phyloP scores from a whole-genome alignment of 2,797 vertebrate species.

The Rhinophrynus dorsalis region DNA sequence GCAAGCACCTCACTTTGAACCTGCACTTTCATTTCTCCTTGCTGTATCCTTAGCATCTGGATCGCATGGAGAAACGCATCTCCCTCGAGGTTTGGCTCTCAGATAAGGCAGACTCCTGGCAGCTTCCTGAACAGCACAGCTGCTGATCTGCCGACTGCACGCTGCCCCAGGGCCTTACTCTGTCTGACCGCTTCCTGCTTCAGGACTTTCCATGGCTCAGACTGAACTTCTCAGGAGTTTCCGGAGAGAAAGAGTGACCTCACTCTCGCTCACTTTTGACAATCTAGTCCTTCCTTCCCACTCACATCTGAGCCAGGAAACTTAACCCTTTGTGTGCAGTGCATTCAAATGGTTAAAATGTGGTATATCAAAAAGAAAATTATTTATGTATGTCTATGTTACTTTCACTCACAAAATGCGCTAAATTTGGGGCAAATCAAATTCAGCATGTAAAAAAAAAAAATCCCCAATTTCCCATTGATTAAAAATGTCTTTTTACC shows the following conservation, averaged over 20 bases:
- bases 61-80: background rate
- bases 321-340: background rate
- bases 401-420: too few relatives aligned
- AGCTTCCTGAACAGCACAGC: constrained; percentile 60
- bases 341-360: too few relatives aligned
- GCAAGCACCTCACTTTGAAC: background rate
- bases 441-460: too few relatives aligned
- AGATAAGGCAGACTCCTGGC: constrained; percentile 35
- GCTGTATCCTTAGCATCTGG: constrained; percentile 37
- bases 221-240: constrained; percentile 49
- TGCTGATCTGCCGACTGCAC: constrained; percentile 49
- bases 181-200: background rate
- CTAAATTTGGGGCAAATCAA: too few relatives aligned
- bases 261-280: background rate
- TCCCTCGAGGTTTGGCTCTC: constrained; percentile 15
- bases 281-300: constrained; percentile 1
- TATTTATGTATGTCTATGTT: too few relatives aligned
- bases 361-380: too few relatives aligned
- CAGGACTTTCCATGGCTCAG: constrained; percentile 48
- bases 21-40: background rate
- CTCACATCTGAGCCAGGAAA: background rate
- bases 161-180: constrained; percentile 42
- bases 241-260: constrained; percentile 18
- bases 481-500: too few relatives aligned
- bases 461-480: too few relatives aligned